A percentile compares a stretch with the other conserved stretches of the same genome.
Evolutionary conservation across 2,888 invertebrate species (phyloP).

Genomic region (Aphrophora alni): DNA sequence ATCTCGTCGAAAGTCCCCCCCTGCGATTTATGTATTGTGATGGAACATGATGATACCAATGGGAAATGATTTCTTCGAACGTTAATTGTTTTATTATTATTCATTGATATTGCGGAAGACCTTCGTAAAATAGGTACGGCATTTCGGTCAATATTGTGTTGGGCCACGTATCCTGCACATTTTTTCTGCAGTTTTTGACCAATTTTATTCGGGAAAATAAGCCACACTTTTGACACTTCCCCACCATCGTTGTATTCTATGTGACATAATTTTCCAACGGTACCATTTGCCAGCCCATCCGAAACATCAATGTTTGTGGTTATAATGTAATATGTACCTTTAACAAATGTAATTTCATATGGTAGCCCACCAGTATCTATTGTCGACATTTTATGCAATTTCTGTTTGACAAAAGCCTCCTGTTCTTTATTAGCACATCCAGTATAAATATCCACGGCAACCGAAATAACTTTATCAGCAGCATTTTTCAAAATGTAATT

Average conservation of each 20-base stretch:
- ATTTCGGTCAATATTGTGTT: not conserved
- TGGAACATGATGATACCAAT: too few relatives aligned
- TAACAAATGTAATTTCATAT: slow-evolving; percentile 47
- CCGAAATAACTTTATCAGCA: not conserved
- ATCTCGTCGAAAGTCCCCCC: too few relatives aligned
- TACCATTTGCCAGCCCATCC: slow-evolving; percentile 54
- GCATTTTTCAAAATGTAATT: not conserved
- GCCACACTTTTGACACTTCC: not conserved
- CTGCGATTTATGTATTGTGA: too few relatives aligned
- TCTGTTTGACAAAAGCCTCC: slow-evolving; percentile 39
- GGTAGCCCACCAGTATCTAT: slow-evolving; percentile 53
- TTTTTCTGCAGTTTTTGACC: not conserved
- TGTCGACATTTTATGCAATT: slow-evolving; percentile 48
- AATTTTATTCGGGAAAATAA: not conserved
- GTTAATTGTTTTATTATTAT: not conserved
- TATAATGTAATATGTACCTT: slow-evolving; percentile 49
- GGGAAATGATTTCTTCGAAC: not conserved
- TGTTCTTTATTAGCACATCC: slow-evolving; percentile 42
- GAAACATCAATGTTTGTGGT: slow-evolving; percentile 53
- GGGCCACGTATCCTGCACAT: not conserved
- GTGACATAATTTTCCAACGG: slow-evolving; percentile 50
- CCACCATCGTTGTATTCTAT: slow-evolving; percentile 43
- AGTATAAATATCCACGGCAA: slow-evolving; percentile 31
- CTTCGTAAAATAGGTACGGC: not conserved
- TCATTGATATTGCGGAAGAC: too few relatives aligned